phyloP scores from a whole-genome alignment of 1,140 invertebrate species.

The Trissolcus basalis region DNA sequence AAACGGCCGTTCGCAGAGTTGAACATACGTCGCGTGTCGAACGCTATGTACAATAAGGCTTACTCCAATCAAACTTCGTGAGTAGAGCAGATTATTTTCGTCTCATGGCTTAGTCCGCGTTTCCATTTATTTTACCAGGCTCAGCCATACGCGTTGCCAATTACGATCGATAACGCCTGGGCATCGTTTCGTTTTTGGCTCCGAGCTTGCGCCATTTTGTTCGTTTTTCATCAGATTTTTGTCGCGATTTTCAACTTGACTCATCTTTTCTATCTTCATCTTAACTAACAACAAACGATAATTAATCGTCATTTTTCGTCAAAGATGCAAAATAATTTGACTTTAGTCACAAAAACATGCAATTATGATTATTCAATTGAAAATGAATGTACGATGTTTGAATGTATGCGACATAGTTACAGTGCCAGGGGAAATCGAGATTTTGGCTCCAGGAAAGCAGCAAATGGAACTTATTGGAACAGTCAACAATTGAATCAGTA shows the following conservation, averaged over 20 bases:
- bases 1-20: slow-evolving; percentile 47
- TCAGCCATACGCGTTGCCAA: slow-evolving; percentile 6
- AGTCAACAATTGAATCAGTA: slow-evolving; percentile 67
- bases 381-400: no score
- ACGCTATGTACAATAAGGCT: slow-evolving; percentile 70
- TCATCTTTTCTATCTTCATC: neutral
- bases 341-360: no score
- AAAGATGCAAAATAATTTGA: slow-evolving; percentile 1
- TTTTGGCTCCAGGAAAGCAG: slow-evolving; percentile 68
- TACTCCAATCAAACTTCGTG: slow-evolving; percentile 72
- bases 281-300: no score
- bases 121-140: neutral
- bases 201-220: slow-evolving; percentile 58
- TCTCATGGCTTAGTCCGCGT: neutral
- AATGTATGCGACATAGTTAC: slow-evolving; percentile 54
- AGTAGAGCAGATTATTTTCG: slow-evolving; percentile 34
- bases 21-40: slow-evolving; percentile 46
- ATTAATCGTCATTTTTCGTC: neutral
- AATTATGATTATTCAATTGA: no score
- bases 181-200: slow-evolving; percentile 37
- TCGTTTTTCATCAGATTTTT: slow-evolving; percentile 21
- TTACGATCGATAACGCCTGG: slow-evolving; percentile 58
- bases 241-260: slow-evolving; percentile 7
- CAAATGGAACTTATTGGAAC: slow-evolving; percentile 72
- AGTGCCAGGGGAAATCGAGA: slow-evolving; percentile 72